Evolutionary conservation across 2,113 vertebrate genomes (phyloP).

Genomic region (Coregonus clupeaformis): DNA sequence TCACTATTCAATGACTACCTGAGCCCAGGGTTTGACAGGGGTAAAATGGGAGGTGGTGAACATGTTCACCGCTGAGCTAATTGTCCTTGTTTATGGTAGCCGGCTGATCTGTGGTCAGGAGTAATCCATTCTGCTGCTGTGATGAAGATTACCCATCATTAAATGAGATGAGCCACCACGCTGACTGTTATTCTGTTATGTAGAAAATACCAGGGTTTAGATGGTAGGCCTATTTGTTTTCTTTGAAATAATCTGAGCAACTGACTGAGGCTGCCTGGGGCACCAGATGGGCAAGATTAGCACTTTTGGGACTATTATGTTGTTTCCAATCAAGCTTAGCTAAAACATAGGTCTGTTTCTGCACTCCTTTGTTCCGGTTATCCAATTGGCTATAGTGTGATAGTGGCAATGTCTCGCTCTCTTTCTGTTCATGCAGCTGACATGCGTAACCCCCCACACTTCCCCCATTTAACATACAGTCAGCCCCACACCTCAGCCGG

Average conservation of each 20-base stretch:
- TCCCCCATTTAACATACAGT: background rate
- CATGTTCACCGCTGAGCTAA: constrained; percentile 45
- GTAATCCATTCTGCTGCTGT: constrained; percentile 29
- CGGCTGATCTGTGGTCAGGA: constrained; percentile 38
- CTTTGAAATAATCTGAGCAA: background rate
- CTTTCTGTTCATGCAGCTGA: background rate
- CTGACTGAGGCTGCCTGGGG: no score
- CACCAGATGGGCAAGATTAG: no score
- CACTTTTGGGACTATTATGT: no score
- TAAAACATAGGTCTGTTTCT: no score
- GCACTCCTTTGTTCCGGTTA: no score
- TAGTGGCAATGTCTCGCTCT: background rate
- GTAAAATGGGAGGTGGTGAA: constrained; percentile 29
- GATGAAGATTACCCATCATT: constrained; percentile 30
- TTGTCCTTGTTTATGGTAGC: constrained; percentile 52
- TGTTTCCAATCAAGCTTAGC: no score
- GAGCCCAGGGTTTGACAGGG: constrained; percentile 35
- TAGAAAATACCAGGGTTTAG: background rate
- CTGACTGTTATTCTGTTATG: background rate
- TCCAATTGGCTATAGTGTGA: background rate
- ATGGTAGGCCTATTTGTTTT: background rate
- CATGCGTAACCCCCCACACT: no score
- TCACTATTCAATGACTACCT: constrained; percentile 49
- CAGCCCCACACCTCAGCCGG: background rate
- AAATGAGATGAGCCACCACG: constrained; percentile 23